These are phyloP conservation scores for Pogonomyrmex californicus DNA, from an alignment of 1,140 invertebrate genomes.

Conservation along the genomic window DNA sequence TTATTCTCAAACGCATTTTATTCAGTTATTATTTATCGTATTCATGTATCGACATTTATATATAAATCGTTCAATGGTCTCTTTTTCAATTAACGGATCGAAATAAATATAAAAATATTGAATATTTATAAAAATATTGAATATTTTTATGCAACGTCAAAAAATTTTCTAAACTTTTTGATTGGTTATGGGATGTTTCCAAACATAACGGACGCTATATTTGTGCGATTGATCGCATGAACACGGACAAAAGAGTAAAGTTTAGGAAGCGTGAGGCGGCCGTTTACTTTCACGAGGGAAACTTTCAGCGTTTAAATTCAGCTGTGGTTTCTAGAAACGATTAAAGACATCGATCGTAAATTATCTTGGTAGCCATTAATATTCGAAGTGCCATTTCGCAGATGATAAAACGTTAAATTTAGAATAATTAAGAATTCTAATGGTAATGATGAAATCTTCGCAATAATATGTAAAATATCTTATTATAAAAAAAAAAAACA, in stretches of 20 bases:
- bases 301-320: slow-evolving; percentile 69
- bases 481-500: slow-evolving; percentile 12
- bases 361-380: slow-evolving; percentile 38
- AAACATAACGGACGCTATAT: slow-evolving; percentile 24
- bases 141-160: neutral
- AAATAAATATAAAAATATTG: neutral
- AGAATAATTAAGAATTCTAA: slow-evolving; percentile 22
- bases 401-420: slow-evolving; percentile 12
- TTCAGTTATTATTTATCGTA: neutral
- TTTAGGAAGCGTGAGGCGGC: slow-evolving; percentile 43
- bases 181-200: slow-evolving; percentile 25
- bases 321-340: slow-evolving; percentile 67
- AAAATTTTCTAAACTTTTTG: slow-evolving; percentile 12
- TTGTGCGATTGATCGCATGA: slow-evolving; percentile 49
- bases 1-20: neutral
- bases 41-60: neutral
- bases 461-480: neutral
- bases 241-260: slow-evolving; percentile 51
- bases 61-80: neutral
- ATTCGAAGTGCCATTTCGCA: slow-evolving; percentile 21
- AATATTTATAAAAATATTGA: neutral
- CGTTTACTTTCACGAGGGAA: slow-evolving; percentile 70
- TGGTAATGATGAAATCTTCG: neutral
- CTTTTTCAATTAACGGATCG: neutral
- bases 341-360: slow-evolving; percentile 67